Base-by-base conservation (phyloP, 92 coral and sea anemone species). In the Epizoanthus stellaris region DNA sequence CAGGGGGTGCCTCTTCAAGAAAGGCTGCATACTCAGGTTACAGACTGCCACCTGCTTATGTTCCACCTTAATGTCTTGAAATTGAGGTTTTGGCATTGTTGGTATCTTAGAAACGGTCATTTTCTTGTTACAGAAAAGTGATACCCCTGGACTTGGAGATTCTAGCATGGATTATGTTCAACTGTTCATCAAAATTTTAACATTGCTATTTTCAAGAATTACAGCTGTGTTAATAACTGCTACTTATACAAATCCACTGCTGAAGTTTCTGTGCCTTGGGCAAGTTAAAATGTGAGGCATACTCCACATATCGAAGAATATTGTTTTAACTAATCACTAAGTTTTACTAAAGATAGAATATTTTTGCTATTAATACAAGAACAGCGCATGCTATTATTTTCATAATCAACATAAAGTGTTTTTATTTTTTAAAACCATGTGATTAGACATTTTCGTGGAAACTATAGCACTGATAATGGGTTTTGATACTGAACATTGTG, bases 11-110 rank as follows among this genome's bases (percentile, higher is more conserved):
- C 42, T 76, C 90, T 25, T 64, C 93, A 77, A 86, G 98, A 21
- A 94, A 92, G 85, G 89, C 69, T 17, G 90, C 92, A 0, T 94
- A 94, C 81, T 92, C 99, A 10, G 98, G 99, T 17, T 97, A 97
- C 84, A 88, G 99, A 61, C 94, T 97, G 9, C 99, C 99, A 30
- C 99, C 99, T 25, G 98, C 99, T 16, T 97, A 97, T 72, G 99
- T 97, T 12, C 98, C 99, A 69, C 99, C 98, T 49, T 97, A 88
- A 91, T 61, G 67, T 62, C 36, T 30, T 30, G 36, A 30, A 36
- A 17, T 15, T 11, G 40, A 43, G 60, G 38, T 10, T 2, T 16
- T 13, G 6, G 69, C 39, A 17, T 68, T 68, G 21, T 13, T 4
- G 42, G 69, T 52, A 6, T 36, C 49, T 12, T 17, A 7, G 53